These are phyloP conservation scores for Rhyacophila evoluta DNA, from an alignment of 2,888 invertebrate genomes.

Conservation along the genomic window DNA sequence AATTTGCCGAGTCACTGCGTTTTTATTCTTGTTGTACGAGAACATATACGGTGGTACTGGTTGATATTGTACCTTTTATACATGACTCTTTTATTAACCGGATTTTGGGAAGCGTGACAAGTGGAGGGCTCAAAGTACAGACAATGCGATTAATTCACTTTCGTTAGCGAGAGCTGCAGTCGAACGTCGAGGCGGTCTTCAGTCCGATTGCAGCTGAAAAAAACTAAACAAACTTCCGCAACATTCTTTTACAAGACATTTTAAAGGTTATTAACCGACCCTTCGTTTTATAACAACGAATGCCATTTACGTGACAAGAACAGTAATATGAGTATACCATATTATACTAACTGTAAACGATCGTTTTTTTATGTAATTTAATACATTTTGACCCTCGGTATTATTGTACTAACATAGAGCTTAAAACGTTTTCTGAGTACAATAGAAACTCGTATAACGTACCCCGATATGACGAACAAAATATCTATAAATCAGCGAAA, in stretches of 20 bases:
- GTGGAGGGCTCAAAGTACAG: background rate
- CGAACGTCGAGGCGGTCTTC: constrained; percentile 15
- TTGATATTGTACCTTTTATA: background rate
- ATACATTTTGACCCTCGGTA: too few species aligned
- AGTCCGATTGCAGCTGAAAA: background rate
- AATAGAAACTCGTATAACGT: too few species aligned
- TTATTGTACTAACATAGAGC: too few species aligned
- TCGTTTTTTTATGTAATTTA: too few species aligned
- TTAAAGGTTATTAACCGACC: background rate
- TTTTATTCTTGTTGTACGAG: background rate
- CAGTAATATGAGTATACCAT: too few species aligned
- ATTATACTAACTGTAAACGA: too few species aligned
- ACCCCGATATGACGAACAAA: too few species aligned
- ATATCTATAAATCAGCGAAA: too few species aligned
- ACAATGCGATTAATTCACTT: constrained; percentile 18
- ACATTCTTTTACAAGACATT: constrained; percentile 7
- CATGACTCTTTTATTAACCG: background rate
- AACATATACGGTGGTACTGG: too few species aligned
- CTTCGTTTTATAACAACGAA: background rate
- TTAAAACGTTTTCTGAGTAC: too few species aligned
- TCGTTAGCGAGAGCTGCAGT: constrained; percentile 3
- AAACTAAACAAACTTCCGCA: constrained; percentile 22
- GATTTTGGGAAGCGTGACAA: constrained; percentile 19
- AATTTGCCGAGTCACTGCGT: background rate
- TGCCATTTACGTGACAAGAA: background rate